Percentiles rank a stretch among this genome's conserved stretches.
phyloP scores from a whole-genome alignment of 2,797 vertebrate genomes.

The Etheostoma perlongum region DNA sequence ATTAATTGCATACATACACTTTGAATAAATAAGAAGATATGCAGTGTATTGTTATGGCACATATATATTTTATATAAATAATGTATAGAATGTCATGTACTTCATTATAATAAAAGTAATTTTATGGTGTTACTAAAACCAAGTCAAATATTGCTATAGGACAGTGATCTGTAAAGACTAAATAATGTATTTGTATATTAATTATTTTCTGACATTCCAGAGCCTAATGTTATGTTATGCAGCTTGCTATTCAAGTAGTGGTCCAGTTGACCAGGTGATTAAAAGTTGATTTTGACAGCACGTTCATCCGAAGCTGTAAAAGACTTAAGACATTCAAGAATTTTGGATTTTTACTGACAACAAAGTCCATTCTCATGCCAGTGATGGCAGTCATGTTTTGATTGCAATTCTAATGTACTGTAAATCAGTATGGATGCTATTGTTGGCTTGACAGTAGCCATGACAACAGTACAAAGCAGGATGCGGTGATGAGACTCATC shows the following conservation, averaged over 20 bases:
- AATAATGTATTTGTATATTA: neutral
- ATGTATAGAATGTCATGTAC: too few species aligned
- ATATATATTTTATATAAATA: too few species aligned
- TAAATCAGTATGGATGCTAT: neutral
- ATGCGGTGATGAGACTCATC: slow-evolving; percentile 44
- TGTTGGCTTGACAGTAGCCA: slow-evolving; percentile 48
- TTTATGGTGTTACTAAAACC: neutral
- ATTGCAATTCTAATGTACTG: slow-evolving; percentile 4
- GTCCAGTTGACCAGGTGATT: neutral
- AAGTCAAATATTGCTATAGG: neutral
- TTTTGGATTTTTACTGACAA: neutral
- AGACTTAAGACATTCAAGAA: neutral
- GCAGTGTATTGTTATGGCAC: too few species aligned
- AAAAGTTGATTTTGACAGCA: neutral
- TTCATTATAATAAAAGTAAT: too few species aligned
- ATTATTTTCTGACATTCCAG: neutral
- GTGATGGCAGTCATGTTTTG: neutral
- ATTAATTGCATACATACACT: neutral
- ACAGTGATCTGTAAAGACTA: neutral
- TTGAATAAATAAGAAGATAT: neutral
- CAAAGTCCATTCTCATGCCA: neutral
- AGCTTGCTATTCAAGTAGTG: neutral
- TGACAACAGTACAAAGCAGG: slow-evolving; percentile 38
- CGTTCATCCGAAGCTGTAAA: neutral
- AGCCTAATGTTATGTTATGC: neutral